Conservation (phyloP, 2,113 vertebrate genomes). For the Synodontis membranacea region DNA sequence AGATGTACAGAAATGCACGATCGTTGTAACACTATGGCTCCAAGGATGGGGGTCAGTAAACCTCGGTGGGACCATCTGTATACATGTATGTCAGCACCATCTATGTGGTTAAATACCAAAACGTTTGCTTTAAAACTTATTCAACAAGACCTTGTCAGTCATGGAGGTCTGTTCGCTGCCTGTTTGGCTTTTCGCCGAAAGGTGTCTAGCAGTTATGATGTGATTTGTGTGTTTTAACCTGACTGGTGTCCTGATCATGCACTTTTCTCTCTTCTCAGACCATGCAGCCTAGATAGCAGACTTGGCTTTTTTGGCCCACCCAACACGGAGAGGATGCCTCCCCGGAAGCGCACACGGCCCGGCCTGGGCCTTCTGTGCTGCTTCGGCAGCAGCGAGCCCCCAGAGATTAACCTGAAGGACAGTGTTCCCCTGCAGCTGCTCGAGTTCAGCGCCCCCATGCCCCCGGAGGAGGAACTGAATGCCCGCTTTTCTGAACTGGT, state of each 20-base stretch:
- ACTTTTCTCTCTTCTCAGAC: slow-evolving; percentile 70
- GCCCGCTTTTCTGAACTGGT: slow-evolving; percentile 93
- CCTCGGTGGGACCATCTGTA: background rate
- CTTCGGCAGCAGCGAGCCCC: slow-evolving; percentile 86
- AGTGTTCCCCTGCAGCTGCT: slow-evolving; percentile 89
- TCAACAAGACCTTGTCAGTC: background rate
- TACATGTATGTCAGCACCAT: background rate
- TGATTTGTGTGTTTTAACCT: background rate
- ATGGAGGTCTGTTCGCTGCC: background rate
- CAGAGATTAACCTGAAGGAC: slow-evolving; percentile 95
- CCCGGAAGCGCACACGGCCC: slow-evolving; percentile 91
- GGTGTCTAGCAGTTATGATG: background rate
- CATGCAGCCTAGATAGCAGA: slow-evolving; percentile 86
- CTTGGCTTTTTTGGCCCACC: slow-evolving; percentile 57
- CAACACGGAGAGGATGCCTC: slow-evolving; percentile 81
- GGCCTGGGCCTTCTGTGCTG: slow-evolving; percentile 93
- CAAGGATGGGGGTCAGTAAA: background rate
- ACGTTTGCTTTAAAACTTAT: background rate
- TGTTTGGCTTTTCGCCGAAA: background rate
- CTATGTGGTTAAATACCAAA: background rate
- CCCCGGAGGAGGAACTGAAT: slow-evolving; percentile 88
- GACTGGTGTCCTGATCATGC: background rate
- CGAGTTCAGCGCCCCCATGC: slow-evolving; percentile 93
- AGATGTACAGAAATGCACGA: background rate
- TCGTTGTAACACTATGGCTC: background rate